A percentile compares a stretch with the other conserved stretches of the same genome.
These are phyloP conservation scores for Abscondita cerata DNA, from an alignment of 2,888 invertebrate genomes.

Conservation along the genomic window DNA sequence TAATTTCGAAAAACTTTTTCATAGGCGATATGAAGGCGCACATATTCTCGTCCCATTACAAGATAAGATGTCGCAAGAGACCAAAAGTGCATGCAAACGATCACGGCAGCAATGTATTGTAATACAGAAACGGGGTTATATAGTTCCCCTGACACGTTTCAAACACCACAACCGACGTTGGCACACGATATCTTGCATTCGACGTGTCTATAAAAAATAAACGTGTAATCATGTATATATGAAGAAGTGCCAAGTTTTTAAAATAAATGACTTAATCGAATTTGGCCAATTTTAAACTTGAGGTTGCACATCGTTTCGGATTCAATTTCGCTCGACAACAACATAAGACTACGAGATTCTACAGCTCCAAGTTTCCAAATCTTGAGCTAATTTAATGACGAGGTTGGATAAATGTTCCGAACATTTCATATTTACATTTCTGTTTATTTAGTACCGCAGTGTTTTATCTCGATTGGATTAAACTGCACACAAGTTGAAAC, in stretches of 20 bases:
- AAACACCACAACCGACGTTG: slow-evolving; percentile 32
- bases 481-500: too few relatives aligned
- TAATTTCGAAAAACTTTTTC: slow-evolving; percentile 22
- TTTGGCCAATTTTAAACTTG: too few relatives aligned
- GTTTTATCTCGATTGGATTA: too few relatives aligned
- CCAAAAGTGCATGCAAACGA: slow-evolving; percentile 46
- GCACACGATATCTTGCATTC: slow-evolving; percentile 32
- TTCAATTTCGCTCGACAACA: too few relatives aligned
- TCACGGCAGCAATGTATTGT: slow-evolving; percentile 43
- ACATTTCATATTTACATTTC: too few relatives aligned
- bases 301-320: too few relatives aligned
- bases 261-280: slow-evolving; percentile 13
- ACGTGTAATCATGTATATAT: slow-evolving; percentile 28
- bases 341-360: too few relatives aligned
- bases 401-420: too few relatives aligned
- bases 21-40: slow-evolving; percentile 16
- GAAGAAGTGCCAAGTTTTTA: slow-evolving; percentile 17
- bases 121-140: slow-evolving; percentile 44
- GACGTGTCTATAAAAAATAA: slow-evolving; percentile 31
- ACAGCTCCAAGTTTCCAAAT: too few relatives aligned
- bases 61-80: slow-evolving; percentile 45
- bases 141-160: slow-evolving; percentile 44
- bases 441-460: too few relatives aligned
- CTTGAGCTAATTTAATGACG: too few relatives aligned
- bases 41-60: slow-evolving; percentile 37